Evolutionary conservation across 2,113 vertebrate species (phyloP).

Genomic region (Craseonycteris thonglongyai): DNA sequence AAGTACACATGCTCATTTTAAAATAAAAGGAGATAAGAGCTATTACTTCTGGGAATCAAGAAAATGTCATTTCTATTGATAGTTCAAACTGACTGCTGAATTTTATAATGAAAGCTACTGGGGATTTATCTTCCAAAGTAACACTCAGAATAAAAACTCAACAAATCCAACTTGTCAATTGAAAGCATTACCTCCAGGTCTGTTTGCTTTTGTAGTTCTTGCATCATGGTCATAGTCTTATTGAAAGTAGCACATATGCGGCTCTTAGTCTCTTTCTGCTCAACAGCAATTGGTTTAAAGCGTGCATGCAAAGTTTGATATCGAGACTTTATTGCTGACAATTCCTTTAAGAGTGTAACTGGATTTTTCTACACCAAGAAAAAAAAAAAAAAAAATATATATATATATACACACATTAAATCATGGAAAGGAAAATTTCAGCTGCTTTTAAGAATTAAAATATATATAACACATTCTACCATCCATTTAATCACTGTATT

Average conservation of each 20-base stretch:
- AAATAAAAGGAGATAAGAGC: neutral
- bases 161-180: conserved; percentile 4
- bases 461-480: neutral
- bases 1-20: neutral
- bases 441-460: neutral
- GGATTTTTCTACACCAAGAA: conserved; percentile 83
- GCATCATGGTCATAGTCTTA: conserved; percentile 76
- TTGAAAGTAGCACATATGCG: conserved; percentile 80
- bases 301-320: conserved; percentile 81
- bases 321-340: conserved; percentile 83
- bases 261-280: conserved; percentile 84
- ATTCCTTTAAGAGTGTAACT: conserved; percentile 83
- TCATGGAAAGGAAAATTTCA: neutral
- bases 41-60: neutral
- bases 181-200: conserved; percentile 80
- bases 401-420: conserved; percentile 39
- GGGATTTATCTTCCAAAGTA: neutral
- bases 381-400: too few species aligned
- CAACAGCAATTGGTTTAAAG: conserved; percentile 78
- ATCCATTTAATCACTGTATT: conserved; percentile 11
- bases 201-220: conserved; percentile 78
- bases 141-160: conserved; percentile 31
- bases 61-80: conserved; percentile 24
- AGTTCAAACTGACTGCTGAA: conserved; percentile 9
- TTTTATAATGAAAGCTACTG: conserved; percentile 13